Percentiles rank a stretch among this genome's conserved stretches.
Evolutionary conservation across 2,797 vertebrate species (phyloP).

Genomic region (Podarcis siculus): DNA sequence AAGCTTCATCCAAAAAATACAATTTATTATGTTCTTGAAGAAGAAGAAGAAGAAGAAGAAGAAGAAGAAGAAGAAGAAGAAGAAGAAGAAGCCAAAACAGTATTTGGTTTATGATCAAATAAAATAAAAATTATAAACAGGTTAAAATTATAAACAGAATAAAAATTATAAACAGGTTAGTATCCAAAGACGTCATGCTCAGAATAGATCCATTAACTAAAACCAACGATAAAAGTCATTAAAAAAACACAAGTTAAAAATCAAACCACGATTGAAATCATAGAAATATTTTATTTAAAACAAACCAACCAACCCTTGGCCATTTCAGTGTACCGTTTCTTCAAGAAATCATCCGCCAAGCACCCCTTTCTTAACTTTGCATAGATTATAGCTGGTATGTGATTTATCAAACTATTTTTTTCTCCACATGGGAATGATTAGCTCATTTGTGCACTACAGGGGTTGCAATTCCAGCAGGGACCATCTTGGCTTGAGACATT

Average conservation of each 20-base stretch:
- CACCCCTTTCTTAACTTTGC: neutral
- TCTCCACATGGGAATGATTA: constrained; percentile 20
- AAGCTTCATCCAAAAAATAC: neutral
- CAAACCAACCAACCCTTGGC: neutral
- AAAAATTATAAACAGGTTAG: neutral
- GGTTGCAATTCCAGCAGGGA: constrained; percentile 17
- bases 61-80: neutral
- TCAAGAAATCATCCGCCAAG: neutral
- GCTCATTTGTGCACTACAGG: constrained; percentile 3
- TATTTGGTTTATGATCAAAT: neutral
- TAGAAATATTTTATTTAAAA: neutral
- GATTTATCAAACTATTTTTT: neutral
- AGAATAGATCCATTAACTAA: too few relatives aligned
- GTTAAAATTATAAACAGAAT: neutral
- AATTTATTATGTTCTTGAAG: neutral
- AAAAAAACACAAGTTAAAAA: neutral
- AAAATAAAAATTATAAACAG: neutral
- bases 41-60: neutral
- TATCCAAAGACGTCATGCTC: too few relatives aligned
- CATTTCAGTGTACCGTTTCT: neutral
- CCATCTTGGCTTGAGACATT: neutral
- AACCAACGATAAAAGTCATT: neutral
- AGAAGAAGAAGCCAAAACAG: neutral
- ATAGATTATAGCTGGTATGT: neutral
- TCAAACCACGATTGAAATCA: neutral